Base-by-base conservation (phyloP, 2,113 vertebrate genomes). In the Nothobranchius furzeri region DNA sequence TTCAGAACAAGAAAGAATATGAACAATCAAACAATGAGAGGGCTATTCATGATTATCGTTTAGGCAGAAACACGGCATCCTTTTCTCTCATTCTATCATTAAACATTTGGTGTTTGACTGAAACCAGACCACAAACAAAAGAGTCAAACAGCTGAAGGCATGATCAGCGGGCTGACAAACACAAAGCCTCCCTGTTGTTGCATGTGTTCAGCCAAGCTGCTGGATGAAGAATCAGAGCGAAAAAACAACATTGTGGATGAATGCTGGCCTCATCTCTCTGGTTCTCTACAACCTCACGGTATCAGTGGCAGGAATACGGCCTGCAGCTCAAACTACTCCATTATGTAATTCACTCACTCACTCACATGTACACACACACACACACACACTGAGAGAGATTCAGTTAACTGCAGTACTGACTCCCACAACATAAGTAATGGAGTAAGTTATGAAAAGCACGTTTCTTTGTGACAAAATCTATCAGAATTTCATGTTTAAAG, bases 331-430 rank as follows among this genome's bases (percentile, higher is more conserved):
- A 30, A 76, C 40, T 4, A 13, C 65, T 70, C 71, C 5, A 48
- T 83, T 83, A 81, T 53, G 62, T 76, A 86, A 88, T 56, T 68
- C 77, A 65, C 64, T 73, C 51, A 42, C 59, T 12, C 49, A 20
- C 49, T 24, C 49, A 20, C 49, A 12, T n/a, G 24, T 17, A 51
- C 50, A 25, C 9, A n/a, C 47, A 6, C 47, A 48, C 47, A 7
- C 47, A n/a, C 4, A 12, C 51, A 36, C 3, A n/a, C 6, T 15
- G 3, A 15, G 7, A 9, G 7, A 8, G 11, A 36, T 7, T 24
- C 17, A 1, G 20, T 20, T 20, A 20, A 20, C 20, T 20, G 20
- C 20, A 20, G 20, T 47, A 9, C 13, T 3, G 20, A 11, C 59
- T 47, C 9, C 9, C 40, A 43, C 70, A 36, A 10, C 51, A 40